A percentile compares a stretch with the other conserved stretches of the same genome.
Conservation (phyloP, 2,113 vertebrate species). For the Pontoporia blainvillei region DNA sequence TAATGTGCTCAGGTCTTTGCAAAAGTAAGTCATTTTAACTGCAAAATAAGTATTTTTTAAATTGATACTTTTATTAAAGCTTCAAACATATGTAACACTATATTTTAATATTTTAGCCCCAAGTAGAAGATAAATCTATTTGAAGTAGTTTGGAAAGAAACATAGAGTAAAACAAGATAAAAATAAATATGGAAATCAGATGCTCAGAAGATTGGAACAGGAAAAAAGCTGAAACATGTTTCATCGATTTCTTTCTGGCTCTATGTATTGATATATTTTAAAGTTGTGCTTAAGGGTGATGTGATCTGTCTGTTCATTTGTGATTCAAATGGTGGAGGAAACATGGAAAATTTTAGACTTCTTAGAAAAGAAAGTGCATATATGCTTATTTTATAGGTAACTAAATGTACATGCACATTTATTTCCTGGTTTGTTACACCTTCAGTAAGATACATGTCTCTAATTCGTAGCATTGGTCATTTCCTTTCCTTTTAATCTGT, state of each 20-base stretch:
- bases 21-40: background rate
- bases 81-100: background rate
- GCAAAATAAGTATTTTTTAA: background rate
- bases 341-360: background rate
- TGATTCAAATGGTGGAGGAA: background rate
- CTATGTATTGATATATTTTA: background rate
- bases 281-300: background rate
- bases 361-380: background rate
- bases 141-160: background rate
- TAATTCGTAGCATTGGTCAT: background rate
- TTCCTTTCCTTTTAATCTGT: constrained; percentile 5
- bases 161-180: background rate
- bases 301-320: background rate
- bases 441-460: background rate
- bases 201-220: background rate
- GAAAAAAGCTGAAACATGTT: background rate
- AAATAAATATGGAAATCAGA: background rate
- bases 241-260: background rate
- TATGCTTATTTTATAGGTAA: background rate
- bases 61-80: background rate
- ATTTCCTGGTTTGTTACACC: background rate
- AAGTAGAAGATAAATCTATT: background rate
- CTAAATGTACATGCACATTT: background rate
- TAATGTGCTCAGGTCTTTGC: background rate
- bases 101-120: background rate